Conservation (phyloP, 2,888 invertebrate species). For the Capitulum mitella region DNA sequence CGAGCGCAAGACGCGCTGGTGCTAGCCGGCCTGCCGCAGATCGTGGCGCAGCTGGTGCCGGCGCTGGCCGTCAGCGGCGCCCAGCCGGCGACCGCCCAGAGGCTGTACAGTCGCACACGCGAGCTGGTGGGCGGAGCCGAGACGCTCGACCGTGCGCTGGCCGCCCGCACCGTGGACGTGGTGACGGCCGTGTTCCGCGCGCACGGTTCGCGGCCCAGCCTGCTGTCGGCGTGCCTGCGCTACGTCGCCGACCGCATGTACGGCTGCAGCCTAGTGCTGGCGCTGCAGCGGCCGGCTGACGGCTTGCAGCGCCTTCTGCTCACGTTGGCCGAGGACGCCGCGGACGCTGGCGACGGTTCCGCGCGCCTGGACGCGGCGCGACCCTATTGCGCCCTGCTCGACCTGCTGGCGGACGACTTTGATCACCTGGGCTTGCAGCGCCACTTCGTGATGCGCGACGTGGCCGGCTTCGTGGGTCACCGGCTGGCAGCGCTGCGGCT, state of each 20-base stretch:
- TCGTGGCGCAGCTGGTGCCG: not conserved
- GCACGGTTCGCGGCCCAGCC: not conserved
- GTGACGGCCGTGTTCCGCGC: not conserved
- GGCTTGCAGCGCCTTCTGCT: not conserved
- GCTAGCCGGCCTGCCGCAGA: not conserved
- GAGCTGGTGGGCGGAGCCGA: not conserved
- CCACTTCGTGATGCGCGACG: not conserved
- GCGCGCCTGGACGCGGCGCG: not conserved
- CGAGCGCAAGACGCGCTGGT: not conserved
- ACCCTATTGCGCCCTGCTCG: not conserved
- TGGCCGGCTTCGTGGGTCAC: not conserved
- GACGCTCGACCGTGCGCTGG: not conserved
- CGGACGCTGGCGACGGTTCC: not conserved
- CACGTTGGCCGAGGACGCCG: not conserved
- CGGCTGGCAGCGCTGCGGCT: not conserved
- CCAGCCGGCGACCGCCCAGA: not conserved
- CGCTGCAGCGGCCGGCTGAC: not conserved
- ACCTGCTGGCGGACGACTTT: not conserved
- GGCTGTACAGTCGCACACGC: not conserved
- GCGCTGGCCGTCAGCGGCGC: not conserved
- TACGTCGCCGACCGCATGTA: not conserved
- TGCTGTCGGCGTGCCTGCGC: not conserved
- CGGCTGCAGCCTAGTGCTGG: not conserved
- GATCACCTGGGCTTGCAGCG: not conserved
- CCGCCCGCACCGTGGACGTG: not conserved